Evolutionary conservation across 2,113 vertebrate species (phyloP).

Genomic region (Columba janthina): DNA sequence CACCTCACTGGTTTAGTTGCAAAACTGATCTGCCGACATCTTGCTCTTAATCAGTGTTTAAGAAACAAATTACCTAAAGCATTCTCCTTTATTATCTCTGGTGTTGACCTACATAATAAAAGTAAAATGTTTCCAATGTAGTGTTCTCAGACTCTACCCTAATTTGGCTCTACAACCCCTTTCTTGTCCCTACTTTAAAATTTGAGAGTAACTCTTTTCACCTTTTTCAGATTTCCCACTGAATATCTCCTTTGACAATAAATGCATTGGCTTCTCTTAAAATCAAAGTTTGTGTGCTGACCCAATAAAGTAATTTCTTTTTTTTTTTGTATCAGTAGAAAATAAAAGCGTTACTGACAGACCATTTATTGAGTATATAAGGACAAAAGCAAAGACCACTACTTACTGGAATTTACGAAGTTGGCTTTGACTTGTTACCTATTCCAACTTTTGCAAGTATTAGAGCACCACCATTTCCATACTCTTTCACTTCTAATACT

Average conservation of each 20-base stretch:
- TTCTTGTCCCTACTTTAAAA: not conserved
- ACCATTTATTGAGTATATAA: not conserved
- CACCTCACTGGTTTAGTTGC: not conserved
- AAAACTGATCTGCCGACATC: not conserved
- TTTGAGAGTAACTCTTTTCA: not conserved
- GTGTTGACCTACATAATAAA: not conserved
- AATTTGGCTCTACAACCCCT: not conserved
- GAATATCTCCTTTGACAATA: not conserved
- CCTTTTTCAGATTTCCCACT: not conserved
- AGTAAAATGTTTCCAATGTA: not conserved
- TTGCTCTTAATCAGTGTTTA: not conserved
- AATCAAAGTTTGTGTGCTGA: not conserved
- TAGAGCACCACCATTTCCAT: not conserved
- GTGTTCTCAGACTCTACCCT: not conserved
- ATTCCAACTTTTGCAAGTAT: not conserved
- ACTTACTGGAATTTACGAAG: not conserved
- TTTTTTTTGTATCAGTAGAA: not conserved
- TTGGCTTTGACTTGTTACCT: not conserved
- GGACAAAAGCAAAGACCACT: not conserved
- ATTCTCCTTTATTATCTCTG: not conserved
- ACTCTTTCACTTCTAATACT: not conserved
- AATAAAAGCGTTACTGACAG: not conserved
- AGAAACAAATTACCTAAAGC: not conserved
- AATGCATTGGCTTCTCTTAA: not conserved
- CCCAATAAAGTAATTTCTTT: not conserved